Conservation (phyloP, 2,888 invertebrate species). For the Amphiduros pacificus region DNA sequence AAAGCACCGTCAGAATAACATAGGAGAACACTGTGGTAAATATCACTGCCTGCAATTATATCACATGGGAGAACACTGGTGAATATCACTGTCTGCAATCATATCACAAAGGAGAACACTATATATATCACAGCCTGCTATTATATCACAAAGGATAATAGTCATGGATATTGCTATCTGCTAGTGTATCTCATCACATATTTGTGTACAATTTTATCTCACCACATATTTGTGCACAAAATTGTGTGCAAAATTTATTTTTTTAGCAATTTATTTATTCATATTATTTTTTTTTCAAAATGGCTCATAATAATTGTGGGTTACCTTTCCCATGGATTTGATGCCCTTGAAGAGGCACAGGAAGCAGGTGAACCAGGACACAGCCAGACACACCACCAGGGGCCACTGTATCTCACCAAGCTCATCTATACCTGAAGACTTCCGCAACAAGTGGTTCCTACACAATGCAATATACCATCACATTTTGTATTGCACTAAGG, state of each 20-base stretch:
- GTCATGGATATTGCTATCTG: too few relatives aligned
- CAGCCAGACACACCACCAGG: slow-evolving; percentile 42
- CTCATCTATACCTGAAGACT: slow-evolving; percentile 39
- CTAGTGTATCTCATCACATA: too few relatives aligned
- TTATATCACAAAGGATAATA: too few relatives aligned
- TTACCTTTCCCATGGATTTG: slow-evolving; percentile 52
- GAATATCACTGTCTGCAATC: slow-evolving; percentile 52
- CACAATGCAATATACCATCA: slow-evolving; percentile 10
- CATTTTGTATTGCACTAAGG: too few relatives aligned
- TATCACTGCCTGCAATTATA: slow-evolving; percentile 50
- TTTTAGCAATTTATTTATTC: too few relatives aligned
- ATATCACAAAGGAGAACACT: slow-evolving; percentile 45
- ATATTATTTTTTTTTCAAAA: too few relatives aligned
- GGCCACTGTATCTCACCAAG: slow-evolving; percentile 46
- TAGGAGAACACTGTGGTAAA: slow-evolving; percentile 55
- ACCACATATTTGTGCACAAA: too few relatives aligned
- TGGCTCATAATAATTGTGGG: too few relatives aligned
- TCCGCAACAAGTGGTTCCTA: slow-evolving; percentile 43
- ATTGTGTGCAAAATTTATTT: too few relatives aligned
- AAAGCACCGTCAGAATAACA: slow-evolving; percentile 43
- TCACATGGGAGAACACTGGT: slow-evolving; percentile 51
- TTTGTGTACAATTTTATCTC: too few relatives aligned
- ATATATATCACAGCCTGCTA: slow-evolving; percentile 55
- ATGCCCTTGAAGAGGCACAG: slow-evolving; percentile 52
- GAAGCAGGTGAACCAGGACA: slow-evolving; percentile 51